These are phyloP conservation scores for Sebastes goodei DNA, from an alignment of 2,797 vertebrate species.

Conservation along the genomic window DNA sequence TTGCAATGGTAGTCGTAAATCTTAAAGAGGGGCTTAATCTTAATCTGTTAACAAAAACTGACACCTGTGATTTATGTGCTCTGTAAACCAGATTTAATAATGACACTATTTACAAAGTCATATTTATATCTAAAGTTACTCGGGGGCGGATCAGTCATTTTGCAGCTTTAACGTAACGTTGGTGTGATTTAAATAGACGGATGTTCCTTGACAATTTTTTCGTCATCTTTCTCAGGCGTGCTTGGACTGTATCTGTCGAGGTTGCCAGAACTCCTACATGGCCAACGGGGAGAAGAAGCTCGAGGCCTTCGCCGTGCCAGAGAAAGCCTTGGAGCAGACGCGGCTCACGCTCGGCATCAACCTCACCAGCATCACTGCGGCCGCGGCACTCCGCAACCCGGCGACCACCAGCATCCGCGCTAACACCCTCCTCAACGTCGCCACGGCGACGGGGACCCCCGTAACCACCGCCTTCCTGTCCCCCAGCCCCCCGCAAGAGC, in stretches of 20 bases:
- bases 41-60: not conserved
- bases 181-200: not conserved
- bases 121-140: no score
- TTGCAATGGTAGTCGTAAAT: not conserved
- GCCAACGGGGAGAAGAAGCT: slow-evolving; percentile 99
- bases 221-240: slow-evolving; percentile 82
- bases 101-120: not conserved
- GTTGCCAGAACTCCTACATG: slow-evolving; percentile 99
- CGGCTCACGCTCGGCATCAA: slow-evolving; percentile 99
- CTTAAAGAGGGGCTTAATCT: no score
- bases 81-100: not conserved
- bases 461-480: slow-evolving; percentile 94
- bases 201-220: not conserved
- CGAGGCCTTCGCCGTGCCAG: slow-evolving; percentile 98
- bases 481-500: slow-evolving; percentile 91
- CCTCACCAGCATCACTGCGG: slow-evolving; percentile 93
- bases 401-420: slow-evolving; percentile 90
- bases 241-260: slow-evolving; percentile 99
- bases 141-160: not conserved
- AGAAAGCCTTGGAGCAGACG: slow-evolving; percentile 99
- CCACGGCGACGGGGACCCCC: slow-evolving; percentile 82
- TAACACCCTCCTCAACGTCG: slow-evolving; percentile 90
- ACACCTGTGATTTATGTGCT: not conserved
- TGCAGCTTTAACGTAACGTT: not conserved
- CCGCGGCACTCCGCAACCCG: slow-evolving; percentile 86